Evolutionary conservation across 1,140 invertebrate species (phyloP).

Genomic region (Araneus ventricosus): DNA sequence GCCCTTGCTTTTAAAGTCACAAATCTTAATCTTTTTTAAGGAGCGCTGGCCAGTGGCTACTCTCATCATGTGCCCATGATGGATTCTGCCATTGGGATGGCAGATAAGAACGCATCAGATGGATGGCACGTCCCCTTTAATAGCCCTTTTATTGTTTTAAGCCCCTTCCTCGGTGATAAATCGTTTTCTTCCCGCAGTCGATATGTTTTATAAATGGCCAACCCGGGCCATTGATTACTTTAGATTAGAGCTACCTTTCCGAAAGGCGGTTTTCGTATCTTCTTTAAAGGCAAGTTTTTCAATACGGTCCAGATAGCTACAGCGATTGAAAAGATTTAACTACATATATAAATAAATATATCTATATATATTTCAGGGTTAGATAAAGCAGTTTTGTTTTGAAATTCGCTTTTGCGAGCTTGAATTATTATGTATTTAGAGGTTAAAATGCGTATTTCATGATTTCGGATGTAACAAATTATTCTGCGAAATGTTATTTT

Average conservation of each 20-base stretch:
- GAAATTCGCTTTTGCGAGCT: too few relatives aligned
- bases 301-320: not conserved
- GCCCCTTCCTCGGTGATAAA: slow-evolving; percentile 12
- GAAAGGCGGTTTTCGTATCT: not conserved
- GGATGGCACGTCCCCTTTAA: slow-evolving; percentile 14
- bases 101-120: slow-evolving; percentile 35
- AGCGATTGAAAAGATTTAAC: not conserved
- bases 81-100: not conserved
- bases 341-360: too few relatives aligned
- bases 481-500: too few relatives aligned
- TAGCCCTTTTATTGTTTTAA: slow-evolving; percentile 38
- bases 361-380: too few relatives aligned
- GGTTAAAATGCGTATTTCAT: too few relatives aligned
- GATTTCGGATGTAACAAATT: too few relatives aligned
- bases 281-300: not conserved
- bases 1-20: slow-evolving; percentile 9
- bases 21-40: slow-evolving; percentile 38
- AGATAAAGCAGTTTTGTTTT: too few relatives aligned
- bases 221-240: slow-evolving; percentile 8
- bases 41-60: not conserved
- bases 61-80: slow-evolving; percentile 22
- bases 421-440: too few relatives aligned
- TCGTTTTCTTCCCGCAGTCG: not conserved
- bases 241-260: slow-evolving; percentile 1
- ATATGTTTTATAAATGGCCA: slow-evolving; percentile 30